Evolutionary conservation across 2,888 invertebrate species (phyloP), one percentile per base, ranked within the genome.

Genomic region (Folsomia candida): DNA sequence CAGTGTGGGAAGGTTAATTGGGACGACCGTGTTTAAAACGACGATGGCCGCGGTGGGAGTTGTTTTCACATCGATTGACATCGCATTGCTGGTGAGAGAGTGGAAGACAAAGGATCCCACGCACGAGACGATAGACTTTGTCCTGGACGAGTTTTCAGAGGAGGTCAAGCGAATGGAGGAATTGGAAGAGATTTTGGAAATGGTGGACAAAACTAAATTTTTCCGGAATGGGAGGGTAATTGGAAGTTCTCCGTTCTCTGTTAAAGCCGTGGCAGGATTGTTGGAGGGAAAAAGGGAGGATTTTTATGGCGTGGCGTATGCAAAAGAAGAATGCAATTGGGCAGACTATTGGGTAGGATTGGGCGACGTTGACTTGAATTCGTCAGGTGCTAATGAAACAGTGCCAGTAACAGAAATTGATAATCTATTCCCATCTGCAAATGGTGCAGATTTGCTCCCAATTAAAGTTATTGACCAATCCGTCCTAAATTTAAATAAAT

Each of bases 31-130:
- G n/a, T 29, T 62, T 37, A 27, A 22, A 27, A 25, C 25, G 3
- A 62, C 62, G 6, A 29, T 62, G 62, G 62, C 62, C 2, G 37
- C 37, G 3, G 62, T 62, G 28, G 62, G 62, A 25, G 62, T 62
- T 22, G 22, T 62, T 11, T 62, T 62, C 62, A 62, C 62, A 18
- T n/a, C 62, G 22, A 62, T 62, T 22, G 62, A 62, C 22, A 29
- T 62, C 9, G 62, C 62, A 6, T n/a, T 62, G 28, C 22, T 62
- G 6, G 62, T 62, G 4, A 62, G 22, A 26, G 29, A 62, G n/a
- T 62, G 62, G 62, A 62, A 62, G 62, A 22, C 29, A 3, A 29
- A 29, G 18, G 26, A 62, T 37, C 62, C 37, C 6, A 62, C 62
- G 9, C 4, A 6, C 3, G 62, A 62, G 22, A 62, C 37, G 28